Evolutionary conservation across 2,113 vertebrate species (phyloP).

Genomic region (Peromyscus polionotus): DNA sequence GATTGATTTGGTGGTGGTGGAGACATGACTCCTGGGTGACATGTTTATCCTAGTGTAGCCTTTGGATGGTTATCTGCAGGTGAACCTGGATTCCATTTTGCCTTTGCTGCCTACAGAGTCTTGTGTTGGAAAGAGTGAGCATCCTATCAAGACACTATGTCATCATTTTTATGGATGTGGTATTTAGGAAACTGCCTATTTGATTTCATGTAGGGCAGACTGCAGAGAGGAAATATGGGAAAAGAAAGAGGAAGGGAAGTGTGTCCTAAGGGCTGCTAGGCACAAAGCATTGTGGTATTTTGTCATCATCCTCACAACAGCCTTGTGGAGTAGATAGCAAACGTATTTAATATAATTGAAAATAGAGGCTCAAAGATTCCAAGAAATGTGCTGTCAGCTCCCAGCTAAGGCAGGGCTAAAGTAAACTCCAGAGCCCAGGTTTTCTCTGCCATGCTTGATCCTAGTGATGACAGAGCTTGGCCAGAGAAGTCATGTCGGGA

Average conservation of each 20-base stretch:
- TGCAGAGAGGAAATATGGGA: background rate
- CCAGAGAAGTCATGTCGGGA: background rate
- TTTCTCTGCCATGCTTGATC: background rate
- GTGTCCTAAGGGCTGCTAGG: background rate
- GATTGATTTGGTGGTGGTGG: background rate
- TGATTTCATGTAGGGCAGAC: background rate
- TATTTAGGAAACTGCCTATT: conserved; percentile 1
- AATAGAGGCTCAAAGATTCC: background rate
- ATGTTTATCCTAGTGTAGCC: background rate
- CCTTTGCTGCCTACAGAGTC: background rate
- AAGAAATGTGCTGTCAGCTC: background rate
- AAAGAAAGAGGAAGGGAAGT: background rate
- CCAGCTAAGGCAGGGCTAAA: background rate
- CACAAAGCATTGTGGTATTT: background rate
- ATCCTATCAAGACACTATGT: background rate
- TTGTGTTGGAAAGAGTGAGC: background rate
- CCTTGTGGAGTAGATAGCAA: background rate
- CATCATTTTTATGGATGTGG: background rate
- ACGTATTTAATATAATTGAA: background rate
- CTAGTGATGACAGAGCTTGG: background rate
- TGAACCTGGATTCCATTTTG: background rate
- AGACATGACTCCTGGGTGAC: background rate
- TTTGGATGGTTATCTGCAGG: background rate
- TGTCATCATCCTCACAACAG: background rate
- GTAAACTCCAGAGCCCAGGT: background rate